A percentile compares a stretch with the other conserved stretches of the same genome.
These are phyloP conservation scores for Dendroctonus valens DNA, from an alignment of 1,140 invertebrate genomes.

Conservation along the genomic window DNA sequence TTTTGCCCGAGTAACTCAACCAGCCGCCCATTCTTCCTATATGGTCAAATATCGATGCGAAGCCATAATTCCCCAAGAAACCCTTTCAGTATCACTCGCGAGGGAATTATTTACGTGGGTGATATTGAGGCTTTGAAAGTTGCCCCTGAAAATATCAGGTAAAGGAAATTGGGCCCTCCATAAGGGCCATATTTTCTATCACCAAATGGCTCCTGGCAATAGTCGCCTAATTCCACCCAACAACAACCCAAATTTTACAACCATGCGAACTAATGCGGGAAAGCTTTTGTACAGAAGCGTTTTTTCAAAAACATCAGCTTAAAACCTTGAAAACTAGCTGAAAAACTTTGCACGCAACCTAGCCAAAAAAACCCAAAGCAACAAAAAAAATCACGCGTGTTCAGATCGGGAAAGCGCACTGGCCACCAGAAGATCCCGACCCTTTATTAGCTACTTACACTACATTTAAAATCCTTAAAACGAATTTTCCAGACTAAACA, in stretches of 20 bases:
- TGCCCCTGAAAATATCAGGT: constrained; percentile 32
- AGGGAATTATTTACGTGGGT: constrained; percentile 60
- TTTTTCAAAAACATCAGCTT: no score
- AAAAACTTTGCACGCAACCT: no score
- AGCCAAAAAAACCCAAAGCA: neutral
- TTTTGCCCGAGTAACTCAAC: constrained; percentile 50
- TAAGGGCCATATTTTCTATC: no score
- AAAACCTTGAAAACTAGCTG: no score
- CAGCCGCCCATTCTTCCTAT: constrained; percentile 41
- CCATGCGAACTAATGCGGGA: no score
- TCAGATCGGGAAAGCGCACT: neutral
- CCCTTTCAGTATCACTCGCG: constrained; percentile 56
- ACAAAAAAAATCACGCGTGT: neutral
- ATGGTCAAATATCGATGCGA: constrained; percentile 36
- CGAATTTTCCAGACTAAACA: constrained; percentile 48
- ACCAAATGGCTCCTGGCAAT: no score
- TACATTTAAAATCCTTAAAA: constrained; percentile 2
- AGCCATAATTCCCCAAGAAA: neutral
- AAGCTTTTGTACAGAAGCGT: no score
- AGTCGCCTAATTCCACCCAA: no score
- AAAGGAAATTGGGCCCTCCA: constrained; percentile 2
- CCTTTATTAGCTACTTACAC: neutral
- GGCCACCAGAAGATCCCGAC: neutral
- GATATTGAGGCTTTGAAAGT: constrained; percentile 46
- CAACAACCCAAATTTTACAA: no score